Conservation (phyloP, 1,140 invertebrate species). For the Eulimnadia texana region DNA sequence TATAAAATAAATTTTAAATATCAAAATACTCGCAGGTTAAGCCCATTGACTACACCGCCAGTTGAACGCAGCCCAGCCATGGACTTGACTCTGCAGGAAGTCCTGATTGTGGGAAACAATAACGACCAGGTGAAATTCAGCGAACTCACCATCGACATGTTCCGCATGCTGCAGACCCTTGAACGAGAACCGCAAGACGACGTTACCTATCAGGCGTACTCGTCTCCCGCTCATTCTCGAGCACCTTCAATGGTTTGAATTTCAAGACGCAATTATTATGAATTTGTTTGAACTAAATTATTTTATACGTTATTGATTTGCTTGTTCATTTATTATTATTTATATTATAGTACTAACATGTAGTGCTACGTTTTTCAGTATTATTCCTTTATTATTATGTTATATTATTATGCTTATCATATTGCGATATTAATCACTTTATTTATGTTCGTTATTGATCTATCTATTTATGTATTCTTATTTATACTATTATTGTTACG, state of each 20-base stretch:
- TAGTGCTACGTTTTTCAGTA: no score
- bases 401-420: no score
- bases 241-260: background rate
- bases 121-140: constrained; percentile 95
- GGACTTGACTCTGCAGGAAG: constrained; percentile 81
- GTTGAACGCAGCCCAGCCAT: constrained; percentile 40
- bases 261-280: background rate
- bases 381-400: no score
- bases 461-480: no score
- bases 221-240: constrained; percentile 1
- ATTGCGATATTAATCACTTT: no score
- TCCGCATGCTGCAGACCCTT: constrained; percentile 85
- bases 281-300: background rate
- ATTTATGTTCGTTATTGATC: no score
- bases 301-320: no score
- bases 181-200: constrained; percentile 82
- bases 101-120: constrained; percentile 85
- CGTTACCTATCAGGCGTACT: constrained; percentile 38
- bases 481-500: no score
- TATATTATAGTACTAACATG: no score
- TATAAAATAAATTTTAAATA: constrained; percentile 20
- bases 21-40: constrained; percentile 43
- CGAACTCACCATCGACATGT: constrained; percentile 96
- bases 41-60: constrained; percentile 54
- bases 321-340: no score